Evolutionary conservation across 2,888 invertebrate genomes (phyloP), one percentile per base, ranked within the genome.

Genomic region (Torymus tubicola): DNA sequence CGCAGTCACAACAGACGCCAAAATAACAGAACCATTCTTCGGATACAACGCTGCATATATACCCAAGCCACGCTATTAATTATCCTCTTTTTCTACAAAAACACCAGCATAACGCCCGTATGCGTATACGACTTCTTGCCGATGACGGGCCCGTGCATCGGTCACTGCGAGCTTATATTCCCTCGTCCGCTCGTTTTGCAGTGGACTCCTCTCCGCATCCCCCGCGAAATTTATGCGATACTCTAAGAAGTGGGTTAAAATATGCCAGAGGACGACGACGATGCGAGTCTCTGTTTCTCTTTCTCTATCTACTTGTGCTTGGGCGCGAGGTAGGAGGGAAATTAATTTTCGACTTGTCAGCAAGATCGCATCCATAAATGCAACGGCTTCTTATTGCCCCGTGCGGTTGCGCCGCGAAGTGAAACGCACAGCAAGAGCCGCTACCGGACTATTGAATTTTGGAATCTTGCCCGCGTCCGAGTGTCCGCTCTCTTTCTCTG

Each of bases 231-330:
- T 84, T 84, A 84, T 84, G 81, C 78, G 76, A 61, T 77, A 53
- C 78, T 82, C 82, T 84, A 87, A 89, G 87, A 89, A 89, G 85
- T 89, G 87, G 88, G 87, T 88, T 89, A 88, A 89, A 88, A 88
- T 89, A 89, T 88, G 86, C 87, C 85, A 85, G 55, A 84, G 85
- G 83, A 84, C 84, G 83, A 60, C 74, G 68, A 75, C 8, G 42
- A 42, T 8, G 42, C 42, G 42, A 42, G 5, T 78, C 75, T 72
- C 61, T 42, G 75, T n/a, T 69, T 78, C 77, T 73, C 57, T 24
- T 65, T 50, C 68, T 64, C 64, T n/a, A 18, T 58, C 63, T 21
- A n/a, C 63, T n/a, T 55, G 58, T 21, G 18, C 24, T 21, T 21
- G 21, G 21, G 65, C 50, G 65, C 24, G 58, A 57, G 81, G 63